phyloP scores from a whole-genome alignment of 2,888 invertebrate genomes.

The Keiferia lycopersicella region DNA sequence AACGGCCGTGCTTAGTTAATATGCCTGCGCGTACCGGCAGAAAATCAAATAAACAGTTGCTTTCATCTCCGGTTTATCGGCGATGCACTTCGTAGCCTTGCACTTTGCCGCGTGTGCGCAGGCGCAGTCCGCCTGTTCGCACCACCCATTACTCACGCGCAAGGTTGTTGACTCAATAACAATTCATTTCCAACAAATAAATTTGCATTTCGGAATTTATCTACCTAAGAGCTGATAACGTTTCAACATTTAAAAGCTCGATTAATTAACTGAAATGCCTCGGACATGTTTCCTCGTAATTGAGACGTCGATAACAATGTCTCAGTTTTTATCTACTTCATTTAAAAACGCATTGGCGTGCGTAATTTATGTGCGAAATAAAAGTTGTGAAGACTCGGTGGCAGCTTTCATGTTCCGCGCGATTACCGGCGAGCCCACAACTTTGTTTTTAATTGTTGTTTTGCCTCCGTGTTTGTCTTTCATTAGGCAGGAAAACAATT shows the following conservation, averaged over 20 bases:
- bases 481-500: conserved; percentile 61
- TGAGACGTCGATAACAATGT: conserved; percentile 22
- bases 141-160: conserved; percentile 57
- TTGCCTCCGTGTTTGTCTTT: conserved; percentile 47
- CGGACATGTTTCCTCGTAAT: conserved; percentile 19
- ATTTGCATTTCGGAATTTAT: conserved; percentile 44
- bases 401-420: conserved; percentile 8
- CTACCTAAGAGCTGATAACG: conserved; percentile 19
- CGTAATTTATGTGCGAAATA: conserved; percentile 13
- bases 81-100: conserved; percentile 74
- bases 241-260: conserved; percentile 24
- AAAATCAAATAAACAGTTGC: conserved; percentile 77
- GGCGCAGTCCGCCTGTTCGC: conserved; percentile 52
- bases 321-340: conserved; percentile 14
- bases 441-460: conserved; percentile 6
- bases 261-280: conserved; percentile 22
- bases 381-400: background rate
- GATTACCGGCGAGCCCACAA: background rate
- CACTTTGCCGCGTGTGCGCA: conserved; percentile 55
- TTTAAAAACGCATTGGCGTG: conserved; percentile 1
- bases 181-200: conserved; percentile 52
- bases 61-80: conserved; percentile 75
- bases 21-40: conserved; percentile 59
- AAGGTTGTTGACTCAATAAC: conserved; percentile 61
- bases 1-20: conserved; percentile 64